Conservation (phyloP, 2,113 vertebrate species). For the Ptilonorhynchus violaceus region DNA sequence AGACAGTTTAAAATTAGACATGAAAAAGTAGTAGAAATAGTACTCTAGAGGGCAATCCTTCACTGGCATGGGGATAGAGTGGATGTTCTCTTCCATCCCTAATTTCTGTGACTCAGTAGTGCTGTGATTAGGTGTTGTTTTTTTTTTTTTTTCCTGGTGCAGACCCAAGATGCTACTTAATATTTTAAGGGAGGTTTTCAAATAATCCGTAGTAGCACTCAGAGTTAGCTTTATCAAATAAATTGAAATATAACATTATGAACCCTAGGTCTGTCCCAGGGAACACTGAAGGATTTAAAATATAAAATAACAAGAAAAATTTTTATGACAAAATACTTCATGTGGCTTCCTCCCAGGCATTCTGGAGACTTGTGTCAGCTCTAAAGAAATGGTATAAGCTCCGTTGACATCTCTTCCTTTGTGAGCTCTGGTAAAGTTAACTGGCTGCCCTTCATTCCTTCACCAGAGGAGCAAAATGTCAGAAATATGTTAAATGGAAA, state of each 20-base stretch:
- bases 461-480: conserved; percentile 4
- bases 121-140: neutral
- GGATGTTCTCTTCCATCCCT: neutral
- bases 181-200: conserved; percentile 30
- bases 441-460: neutral
- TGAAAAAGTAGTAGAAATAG: neutral
- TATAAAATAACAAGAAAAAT: neutral
- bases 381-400: neutral
- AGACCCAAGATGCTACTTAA: neutral
- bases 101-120: neutral
- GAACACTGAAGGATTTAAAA: neutral
- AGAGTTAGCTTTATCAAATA: neutral
- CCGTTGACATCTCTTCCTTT: neutral
- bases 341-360: neutral
- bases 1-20: conserved; percentile 14
- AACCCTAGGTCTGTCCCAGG: neutral
- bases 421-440: neutral
- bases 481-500: conserved; percentile 39
- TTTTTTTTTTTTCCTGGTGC: conserved; percentile 21
- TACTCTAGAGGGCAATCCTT: conserved; percentile 30
- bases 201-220: conserved; percentile 12
- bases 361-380: neutral
- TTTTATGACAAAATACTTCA: neutral
- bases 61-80: neutral
- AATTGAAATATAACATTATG: neutral